phyloP scores from a whole-genome alignment of 2,113 vertebrate genomes.

The Aviceda subcristata region DNA sequence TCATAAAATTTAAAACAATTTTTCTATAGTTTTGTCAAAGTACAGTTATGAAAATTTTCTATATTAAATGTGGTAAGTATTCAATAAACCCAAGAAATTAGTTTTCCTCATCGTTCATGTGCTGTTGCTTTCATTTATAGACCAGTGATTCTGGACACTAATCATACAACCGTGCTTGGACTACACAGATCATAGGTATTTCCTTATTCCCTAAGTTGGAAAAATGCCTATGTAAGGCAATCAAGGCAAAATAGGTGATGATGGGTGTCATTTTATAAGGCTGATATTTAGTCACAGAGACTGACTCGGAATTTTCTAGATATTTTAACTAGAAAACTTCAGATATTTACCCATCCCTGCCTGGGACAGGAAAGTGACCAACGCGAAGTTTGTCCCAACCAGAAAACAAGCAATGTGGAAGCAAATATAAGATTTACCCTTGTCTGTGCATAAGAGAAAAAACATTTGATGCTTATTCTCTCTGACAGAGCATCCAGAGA shows the following conservation, averaged over 20 bases:
- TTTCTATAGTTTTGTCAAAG: background rate
- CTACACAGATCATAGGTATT: background rate
- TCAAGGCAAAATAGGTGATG: background rate
- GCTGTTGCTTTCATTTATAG: background rate
- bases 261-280: rapidly evolving
- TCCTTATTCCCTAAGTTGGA: rapidly evolving
- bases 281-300: background rate
- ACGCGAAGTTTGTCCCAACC: background rate
- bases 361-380: background rate
- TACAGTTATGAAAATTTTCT: background rate
- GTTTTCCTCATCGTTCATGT: background rate
- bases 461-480: background rate
- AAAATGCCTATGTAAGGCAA: background rate
- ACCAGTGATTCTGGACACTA: background rate
- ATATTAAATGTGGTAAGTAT: background rate
- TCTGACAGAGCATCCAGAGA: background rate
- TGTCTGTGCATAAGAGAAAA: background rate
- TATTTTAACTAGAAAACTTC: background rate
- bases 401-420: background rate
- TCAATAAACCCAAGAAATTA: background rate
- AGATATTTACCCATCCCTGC: background rate
- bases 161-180: background rate
- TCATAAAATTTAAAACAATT: background rate
- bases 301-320: background rate
- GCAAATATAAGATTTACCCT: background rate